phyloP scores from a whole-genome alignment of 1,140 invertebrate species.

The Cecropterus lyciades region DNA sequence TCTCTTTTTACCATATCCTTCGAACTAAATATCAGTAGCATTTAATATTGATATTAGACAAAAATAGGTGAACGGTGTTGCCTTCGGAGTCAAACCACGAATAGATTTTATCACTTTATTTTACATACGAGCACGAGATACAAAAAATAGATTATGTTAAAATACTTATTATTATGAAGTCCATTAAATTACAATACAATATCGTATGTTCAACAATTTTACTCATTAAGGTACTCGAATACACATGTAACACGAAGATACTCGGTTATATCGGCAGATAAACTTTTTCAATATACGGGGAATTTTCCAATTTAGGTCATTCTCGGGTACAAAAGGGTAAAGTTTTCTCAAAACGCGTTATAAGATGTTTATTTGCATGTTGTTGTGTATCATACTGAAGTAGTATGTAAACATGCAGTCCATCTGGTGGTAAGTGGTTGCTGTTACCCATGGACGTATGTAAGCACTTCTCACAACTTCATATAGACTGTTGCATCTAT shows the following conservation, averaged over 20 bases:
- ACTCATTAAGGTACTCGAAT: neutral
- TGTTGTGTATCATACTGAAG: neutral
- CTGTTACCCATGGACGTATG: too few relatives aligned
- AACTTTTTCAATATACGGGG: slow-evolving; percentile 17
- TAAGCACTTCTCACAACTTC: too few relatives aligned
- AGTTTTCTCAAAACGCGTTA: slow-evolving; percentile 3
- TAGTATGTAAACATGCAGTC: too few relatives aligned
- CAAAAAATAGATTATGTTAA: neutral
- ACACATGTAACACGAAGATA: neutral
- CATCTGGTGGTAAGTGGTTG: too few relatives aligned
- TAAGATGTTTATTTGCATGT: neutral
- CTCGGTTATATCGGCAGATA: slow-evolving; percentile 5
- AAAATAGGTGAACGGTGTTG: too few relatives aligned
- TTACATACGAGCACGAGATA: too few relatives aligned
- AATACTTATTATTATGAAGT: neutral
- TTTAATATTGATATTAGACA: too few relatives aligned
- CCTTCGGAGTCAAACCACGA: too few relatives aligned
- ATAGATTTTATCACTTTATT: too few relatives aligned
- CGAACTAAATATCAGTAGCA: too few relatives aligned
- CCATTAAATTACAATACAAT: neutral
- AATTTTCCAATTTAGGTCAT: slow-evolving; percentile 12
- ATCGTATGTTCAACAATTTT: neutral
- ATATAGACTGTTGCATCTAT: too few relatives aligned
- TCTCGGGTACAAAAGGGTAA: slow-evolving; percentile 6
- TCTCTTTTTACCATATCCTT: too few relatives aligned